Evolutionary conservation across 2,113 vertebrate species (phyloP).

Genomic region (Microcebus jonahi): DNA sequence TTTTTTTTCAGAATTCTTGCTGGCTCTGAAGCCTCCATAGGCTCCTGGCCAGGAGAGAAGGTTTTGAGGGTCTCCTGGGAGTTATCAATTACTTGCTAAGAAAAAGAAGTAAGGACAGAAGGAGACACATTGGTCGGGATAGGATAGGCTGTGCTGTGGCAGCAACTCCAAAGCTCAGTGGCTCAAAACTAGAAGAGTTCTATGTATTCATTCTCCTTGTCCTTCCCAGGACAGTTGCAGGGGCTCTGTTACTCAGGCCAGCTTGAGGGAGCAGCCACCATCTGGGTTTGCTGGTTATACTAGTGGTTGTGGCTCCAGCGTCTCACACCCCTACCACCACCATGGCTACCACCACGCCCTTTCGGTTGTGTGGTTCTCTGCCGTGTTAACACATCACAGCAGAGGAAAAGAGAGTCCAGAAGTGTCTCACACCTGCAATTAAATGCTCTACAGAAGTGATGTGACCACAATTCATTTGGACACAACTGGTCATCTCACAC

Average conservation of each 20-base stretch:
- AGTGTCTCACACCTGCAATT: background rate
- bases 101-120: background rate
- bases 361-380: background rate
- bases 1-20: background rate
- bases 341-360: background rate
- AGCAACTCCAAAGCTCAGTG: background rate
- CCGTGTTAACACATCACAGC: background rate
- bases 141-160: background rate
- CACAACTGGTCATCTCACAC: background rate
- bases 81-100: background rate
- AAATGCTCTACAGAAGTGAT: background rate
- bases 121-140: no score
- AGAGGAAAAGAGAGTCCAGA: background rate
- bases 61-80: background rate
- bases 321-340: background rate
- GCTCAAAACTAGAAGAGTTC: background rate
- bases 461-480: background rate
- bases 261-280: background rate
- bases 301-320: rapidly evolving
- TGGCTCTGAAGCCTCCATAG: background rate
- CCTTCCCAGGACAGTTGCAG: background rate
- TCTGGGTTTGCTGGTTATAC: background rate
- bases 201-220: background rate
- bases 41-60: background rate
- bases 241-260: background rate